These are phyloP conservation scores for Myotis findleyi DNA, from an alignment of 2,797 vertebrate species.

Conservation along the genomic window DNA sequence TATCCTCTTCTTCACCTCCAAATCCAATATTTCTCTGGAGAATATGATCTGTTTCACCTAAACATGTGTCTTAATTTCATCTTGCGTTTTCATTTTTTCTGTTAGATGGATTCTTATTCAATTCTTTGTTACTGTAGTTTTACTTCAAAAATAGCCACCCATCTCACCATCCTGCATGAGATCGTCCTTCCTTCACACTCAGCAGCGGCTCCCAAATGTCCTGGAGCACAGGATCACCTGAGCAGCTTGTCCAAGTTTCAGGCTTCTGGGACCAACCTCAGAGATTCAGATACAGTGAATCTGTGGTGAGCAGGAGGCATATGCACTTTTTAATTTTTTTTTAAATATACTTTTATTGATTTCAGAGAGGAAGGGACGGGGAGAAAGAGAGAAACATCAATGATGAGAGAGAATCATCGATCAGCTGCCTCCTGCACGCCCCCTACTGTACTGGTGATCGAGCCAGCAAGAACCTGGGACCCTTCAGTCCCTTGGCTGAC, in stretches of 20 bases:
- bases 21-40: neutral
- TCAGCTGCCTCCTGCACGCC: too few species aligned
- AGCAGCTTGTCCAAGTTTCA: neutral
- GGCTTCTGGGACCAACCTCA: neutral
- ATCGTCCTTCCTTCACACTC: neutral
- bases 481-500: too few species aligned
- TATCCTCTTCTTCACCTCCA: neutral
- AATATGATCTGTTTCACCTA: neutral
- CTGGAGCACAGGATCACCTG: neutral
- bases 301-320: neutral
- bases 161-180: neutral
- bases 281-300: neutral
- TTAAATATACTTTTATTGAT: too few species aligned
- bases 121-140: neutral
- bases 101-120: neutral
- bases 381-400: too few species aligned
- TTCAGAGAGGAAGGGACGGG: too few species aligned
- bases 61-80: neutral
- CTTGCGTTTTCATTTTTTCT: neutral
- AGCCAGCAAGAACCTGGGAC: too few species aligned
- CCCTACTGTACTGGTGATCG: too few species aligned
- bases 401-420: too few species aligned
- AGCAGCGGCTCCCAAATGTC: neutral
- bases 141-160: neutral
- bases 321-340: neutral